Conservation (phyloP, 2,113 vertebrate genomes). For the Cygnus atratus region DNA sequence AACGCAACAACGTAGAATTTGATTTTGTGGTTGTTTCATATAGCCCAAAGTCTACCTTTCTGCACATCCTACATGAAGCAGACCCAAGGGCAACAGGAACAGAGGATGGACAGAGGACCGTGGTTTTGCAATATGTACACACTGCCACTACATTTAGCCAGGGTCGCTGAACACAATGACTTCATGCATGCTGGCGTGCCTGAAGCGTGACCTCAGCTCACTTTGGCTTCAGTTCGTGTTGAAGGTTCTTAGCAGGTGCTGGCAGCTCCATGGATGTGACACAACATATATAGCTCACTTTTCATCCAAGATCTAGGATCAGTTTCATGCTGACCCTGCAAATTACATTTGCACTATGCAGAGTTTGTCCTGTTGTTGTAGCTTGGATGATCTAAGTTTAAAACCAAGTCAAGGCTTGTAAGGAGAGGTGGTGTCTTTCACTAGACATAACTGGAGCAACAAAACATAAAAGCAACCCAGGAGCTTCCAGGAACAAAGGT, state of each 20-base stretch:
- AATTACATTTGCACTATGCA: slow-evolving; percentile 40
- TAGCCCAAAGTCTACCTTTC: neutral
- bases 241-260: slow-evolving; percentile 68
- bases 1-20: neutral
- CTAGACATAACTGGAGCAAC: neutral
- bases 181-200: slow-evolving; percentile 35
- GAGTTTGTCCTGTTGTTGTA: slow-evolving; percentile 53
- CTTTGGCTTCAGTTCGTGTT: slow-evolving; percentile 49
- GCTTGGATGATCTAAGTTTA: slow-evolving; percentile 47
- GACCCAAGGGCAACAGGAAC: neutral
- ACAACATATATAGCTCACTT: slow-evolving; percentile 61
- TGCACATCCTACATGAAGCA: neutral
- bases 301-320: slow-evolving; percentile 43
- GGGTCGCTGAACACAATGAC: slow-evolving; percentile 37
- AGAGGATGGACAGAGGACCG: neutral
- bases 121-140: neutral
- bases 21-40: neutral
- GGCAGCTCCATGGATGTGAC: slow-evolving; percentile 46
- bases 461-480: neutral
- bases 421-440: neutral
- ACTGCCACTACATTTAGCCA: neutral
- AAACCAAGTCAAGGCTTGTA: slow-evolving; percentile 30
- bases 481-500: neutral
- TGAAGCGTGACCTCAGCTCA: slow-evolving; percentile 56
- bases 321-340: slow-evolving; percentile 61